Conservation (phyloP, 92 coral and sea anemone species). For the Siderastrea radians region DNA sequence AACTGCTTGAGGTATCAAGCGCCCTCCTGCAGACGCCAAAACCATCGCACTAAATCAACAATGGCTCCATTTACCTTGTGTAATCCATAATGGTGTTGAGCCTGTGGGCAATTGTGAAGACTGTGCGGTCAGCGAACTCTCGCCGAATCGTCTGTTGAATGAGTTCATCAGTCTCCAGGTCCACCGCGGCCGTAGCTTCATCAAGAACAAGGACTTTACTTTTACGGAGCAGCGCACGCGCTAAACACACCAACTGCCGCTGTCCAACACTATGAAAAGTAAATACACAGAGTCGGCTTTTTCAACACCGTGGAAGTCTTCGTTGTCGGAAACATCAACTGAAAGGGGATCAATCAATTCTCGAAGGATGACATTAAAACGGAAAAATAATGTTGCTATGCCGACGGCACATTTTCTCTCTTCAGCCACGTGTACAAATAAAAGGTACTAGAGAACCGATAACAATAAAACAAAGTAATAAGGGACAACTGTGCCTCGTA, state of each 20-base stretch:
- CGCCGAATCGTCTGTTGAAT: conserved; percentile 93
- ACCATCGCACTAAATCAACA: not conserved
- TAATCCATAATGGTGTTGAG: conserved; percentile 97
- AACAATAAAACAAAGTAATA: too few species aligned
- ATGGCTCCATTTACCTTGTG: conserved; percentile 70
- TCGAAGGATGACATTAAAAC: too few species aligned
- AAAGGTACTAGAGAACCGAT: too few species aligned
- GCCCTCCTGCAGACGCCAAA: not conserved
- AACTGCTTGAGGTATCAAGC: not conserved
- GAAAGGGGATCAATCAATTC: too few species aligned
- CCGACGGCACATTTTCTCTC: too few species aligned
- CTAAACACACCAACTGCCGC: conserved; percentile 96
- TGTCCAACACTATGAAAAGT: conserved; percentile 85
- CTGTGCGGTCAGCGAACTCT: conserved; percentile 96
- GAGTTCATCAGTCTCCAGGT: conserved; percentile 97
- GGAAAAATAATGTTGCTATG: too few species aligned
- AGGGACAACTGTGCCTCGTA: too few species aligned
- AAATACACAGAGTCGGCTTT: not conserved
- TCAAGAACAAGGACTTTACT: conserved; percentile 91
- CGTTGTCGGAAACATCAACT: too few species aligned
- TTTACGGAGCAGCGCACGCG: conserved; percentile 93
- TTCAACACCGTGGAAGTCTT: too few species aligned
- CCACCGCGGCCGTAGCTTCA: conserved; percentile 99
- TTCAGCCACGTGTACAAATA: too few species aligned
- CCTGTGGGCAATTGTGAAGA: conserved; percentile 94